These are phyloP conservation scores for Drosophila melanosoma DNA, from an alignment of 2,888 invertebrate genomes.

Conservation along the genomic window DNA sequence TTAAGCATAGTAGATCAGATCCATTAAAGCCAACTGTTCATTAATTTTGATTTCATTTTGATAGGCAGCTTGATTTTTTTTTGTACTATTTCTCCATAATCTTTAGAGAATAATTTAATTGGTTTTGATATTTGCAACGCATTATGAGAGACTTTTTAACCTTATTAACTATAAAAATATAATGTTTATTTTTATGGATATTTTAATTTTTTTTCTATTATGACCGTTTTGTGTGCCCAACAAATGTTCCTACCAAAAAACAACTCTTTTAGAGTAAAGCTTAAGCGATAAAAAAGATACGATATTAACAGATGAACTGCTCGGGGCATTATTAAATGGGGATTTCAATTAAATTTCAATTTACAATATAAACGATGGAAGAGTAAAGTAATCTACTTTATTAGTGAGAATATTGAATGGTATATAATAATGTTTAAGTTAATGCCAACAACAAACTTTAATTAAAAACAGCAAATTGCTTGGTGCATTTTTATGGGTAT, in stretches of 20 bases:
- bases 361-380: not conserved
- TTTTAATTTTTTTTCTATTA: not conserved
- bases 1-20: not conserved
- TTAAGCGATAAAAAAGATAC: not conserved
- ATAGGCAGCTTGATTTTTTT: not conserved
- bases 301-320: not conserved
- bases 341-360: not conserved
- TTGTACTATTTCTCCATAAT: not conserved
- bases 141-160: not conserved
- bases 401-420: not conserved
- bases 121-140: not conserved
- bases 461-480: conserved; percentile 4
- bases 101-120: not conserved
- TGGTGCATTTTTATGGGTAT: not conserved
- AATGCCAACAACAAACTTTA: not conserved
- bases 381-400: not conserved
- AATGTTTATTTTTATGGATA: not conserved
- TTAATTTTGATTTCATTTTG: not conserved
- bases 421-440: not conserved
- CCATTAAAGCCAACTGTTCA: not conserved
- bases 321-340: not conserved
- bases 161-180: not conserved
- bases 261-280: not conserved
- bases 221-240: not conserved
- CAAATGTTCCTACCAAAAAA: not conserved